Evolutionary conservation across 2,113 vertebrate species (phyloP), one percentile per base, ranked within the genome.

Genomic region (Ramphastos sulfuratus): DNA sequence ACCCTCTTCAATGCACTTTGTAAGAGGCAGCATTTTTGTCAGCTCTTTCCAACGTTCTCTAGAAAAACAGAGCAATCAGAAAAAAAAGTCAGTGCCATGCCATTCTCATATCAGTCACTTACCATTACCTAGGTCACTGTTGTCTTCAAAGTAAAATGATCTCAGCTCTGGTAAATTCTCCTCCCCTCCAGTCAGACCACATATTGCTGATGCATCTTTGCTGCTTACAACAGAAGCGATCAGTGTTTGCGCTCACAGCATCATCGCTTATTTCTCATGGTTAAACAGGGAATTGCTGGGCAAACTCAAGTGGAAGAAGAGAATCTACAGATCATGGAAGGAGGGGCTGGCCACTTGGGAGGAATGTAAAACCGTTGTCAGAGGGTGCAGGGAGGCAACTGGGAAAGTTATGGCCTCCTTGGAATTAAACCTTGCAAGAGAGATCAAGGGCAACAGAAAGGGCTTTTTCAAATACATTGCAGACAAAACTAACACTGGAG

Each of bases 1-100:
- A 44, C 3, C 3, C 25, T 63, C 35, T 24, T 42, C 27, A 59
- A 17, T 28, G 8, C 31, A 37, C 48, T 37, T 80, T 10, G 7
- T 12, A 60, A 71, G 10, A 35, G 10, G 16, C 17, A 58, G 20
- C 10, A 48, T 27, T 71, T 85, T 69, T 33, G 20, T 17, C 39
- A 37, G 2, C 0, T 10, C 17, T 21, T 55, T 80, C 30, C 30
- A 31, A 44, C 7, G 7, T 48, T 90, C 31, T 39, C 66, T 24
- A 13, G 13, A 72, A 54, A 72, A 84, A 44, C 14, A 59, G 25
- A 33, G 17, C 7, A 5, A 11, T 39, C 10, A 20, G 30, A 56
- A 42, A 3, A 18, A 9, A 61, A 35, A 23, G 27, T 4, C 48
- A 35, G 5, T 24, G 35, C 1, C 2, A 10, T 6, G 2, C 21